Conservation (phyloP, 2,797 vertebrate genomes). For the Pseudochirops corinnae region DNA sequence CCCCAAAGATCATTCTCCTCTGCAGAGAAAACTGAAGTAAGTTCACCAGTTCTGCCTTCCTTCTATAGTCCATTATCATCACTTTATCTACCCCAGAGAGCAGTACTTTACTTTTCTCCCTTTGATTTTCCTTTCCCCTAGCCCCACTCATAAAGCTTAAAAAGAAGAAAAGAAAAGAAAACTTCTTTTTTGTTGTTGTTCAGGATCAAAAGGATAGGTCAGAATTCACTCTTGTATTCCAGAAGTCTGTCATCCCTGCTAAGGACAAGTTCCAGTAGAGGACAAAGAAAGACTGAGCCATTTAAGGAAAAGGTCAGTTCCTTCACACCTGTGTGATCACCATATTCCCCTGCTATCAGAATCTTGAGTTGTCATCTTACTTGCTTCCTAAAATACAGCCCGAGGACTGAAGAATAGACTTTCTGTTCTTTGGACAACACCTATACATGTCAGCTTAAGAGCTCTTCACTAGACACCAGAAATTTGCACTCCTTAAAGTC, state of each 20-base stretch:
- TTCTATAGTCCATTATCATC: background rate
- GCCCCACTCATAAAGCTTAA: background rate
- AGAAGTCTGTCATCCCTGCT: constrained; percentile 14
- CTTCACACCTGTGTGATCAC: background rate
- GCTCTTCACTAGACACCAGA: background rate
- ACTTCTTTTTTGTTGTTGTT: background rate
- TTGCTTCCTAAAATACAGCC: background rate
- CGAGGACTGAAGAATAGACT: background rate
- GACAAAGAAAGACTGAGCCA: background rate
- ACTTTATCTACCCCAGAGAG: background rate
- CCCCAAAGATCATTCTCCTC: background rate
- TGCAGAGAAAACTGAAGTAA: background rate
- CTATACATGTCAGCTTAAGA: background rate
- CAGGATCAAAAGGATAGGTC: background rate
- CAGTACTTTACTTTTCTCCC: background rate
- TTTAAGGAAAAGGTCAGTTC: background rate
- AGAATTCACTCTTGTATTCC: background rate
- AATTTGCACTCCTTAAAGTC: background rate
- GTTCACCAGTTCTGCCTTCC: background rate
- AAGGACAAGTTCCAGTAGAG: constrained; percentile 7
- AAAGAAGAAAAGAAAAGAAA: background rate
- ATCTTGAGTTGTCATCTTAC: background rate
- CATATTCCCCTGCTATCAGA: background rate
- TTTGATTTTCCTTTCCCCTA: background rate
- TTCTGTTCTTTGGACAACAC: background rate